Evolutionary conservation across 1,140 invertebrate species (phyloP).

Genomic region (Dendrolimus kikuchii): DNA sequence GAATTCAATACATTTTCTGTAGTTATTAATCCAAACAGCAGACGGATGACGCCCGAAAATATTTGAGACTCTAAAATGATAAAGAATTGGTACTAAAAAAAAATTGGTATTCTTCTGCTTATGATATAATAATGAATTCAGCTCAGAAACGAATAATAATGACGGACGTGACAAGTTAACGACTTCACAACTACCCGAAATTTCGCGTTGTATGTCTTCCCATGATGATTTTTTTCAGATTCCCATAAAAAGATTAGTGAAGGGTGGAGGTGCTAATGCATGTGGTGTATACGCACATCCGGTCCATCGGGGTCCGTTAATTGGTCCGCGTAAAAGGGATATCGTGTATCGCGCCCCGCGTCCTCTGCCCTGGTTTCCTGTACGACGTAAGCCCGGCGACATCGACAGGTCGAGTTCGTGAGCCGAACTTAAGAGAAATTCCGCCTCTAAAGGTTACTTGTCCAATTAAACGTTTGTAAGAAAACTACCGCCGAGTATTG

Average conservation of each 20-base stretch:
- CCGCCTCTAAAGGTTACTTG: slow-evolving; percentile 31
- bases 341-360: slow-evolving; percentile 53
- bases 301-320: slow-evolving; percentile 63
- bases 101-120: too few species aligned
- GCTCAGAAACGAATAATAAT: too few species aligned
- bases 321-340: slow-evolving; percentile 70
- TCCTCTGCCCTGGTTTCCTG: slow-evolving; percentile 43
- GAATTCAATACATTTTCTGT: too few species aligned
- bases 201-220: slow-evolving; percentile 35
- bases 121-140: too few species aligned
- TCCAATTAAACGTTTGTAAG: slow-evolving; percentile 30
- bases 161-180: slow-evolving; percentile 12
- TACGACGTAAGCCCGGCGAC: slow-evolving; percentile 28
- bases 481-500: slow-evolving; percentile 27
- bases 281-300: slow-evolving; percentile 55
- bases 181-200: slow-evolving; percentile 2
- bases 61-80: too few species aligned
- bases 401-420: slow-evolving; percentile 34
- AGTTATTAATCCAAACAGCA: too few species aligned
- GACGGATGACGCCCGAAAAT: too few species aligned
- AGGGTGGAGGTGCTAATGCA: slow-evolving; percentile 65
- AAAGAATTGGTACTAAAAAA: too few species aligned
- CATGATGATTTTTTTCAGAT: slow-evolving; percentile 36
- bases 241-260: slow-evolving; percentile 58
- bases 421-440: slow-evolving; percentile 33